Percentiles rank a stretch among this genome's conserved stretches.
Conservation (phyloP, 2,888 invertebrate species). For the Leucozona laternaria region DNA sequence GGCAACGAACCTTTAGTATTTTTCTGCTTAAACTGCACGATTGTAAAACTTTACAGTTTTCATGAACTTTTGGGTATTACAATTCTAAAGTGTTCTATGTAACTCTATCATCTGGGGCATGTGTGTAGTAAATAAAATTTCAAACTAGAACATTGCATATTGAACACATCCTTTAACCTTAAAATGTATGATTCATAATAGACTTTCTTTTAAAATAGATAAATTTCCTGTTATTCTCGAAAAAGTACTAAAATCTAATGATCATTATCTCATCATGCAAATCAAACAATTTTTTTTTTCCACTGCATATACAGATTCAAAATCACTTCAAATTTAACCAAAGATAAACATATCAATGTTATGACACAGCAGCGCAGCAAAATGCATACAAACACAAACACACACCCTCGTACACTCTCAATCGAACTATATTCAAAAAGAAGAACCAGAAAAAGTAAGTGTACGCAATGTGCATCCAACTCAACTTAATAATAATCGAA, state of each 20-base stretch:
- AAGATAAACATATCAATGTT: constrained; percentile 69
- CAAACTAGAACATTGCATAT: neutral
- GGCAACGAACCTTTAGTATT: too few relatives aligned
- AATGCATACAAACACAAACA: neutral
- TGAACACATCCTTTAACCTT: neutral
- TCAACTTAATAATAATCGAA: constrained; percentile 9
- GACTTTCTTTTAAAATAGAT: neutral
- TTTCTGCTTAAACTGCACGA: too few relatives aligned
- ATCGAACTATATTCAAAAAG: constrained; percentile 21
- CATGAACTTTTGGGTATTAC: too few relatives aligned
- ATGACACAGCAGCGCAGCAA: constrained; percentile 68
- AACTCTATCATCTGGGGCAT: too few relatives aligned
- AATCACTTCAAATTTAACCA: constrained; percentile 17
- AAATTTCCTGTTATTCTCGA: neutral
- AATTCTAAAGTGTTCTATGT: too few relatives aligned
- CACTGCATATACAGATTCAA: neutral
- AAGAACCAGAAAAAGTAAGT: constrained; percentile 3
- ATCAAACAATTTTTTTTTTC: neutral
- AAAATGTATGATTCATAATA: neutral
- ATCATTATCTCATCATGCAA: neutral
- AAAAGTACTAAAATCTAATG: neutral
- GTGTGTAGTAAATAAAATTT: too few relatives aligned
- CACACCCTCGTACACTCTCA: neutral
- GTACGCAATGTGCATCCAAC: constrained; percentile 2
- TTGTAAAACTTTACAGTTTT: too few relatives aligned